These are phyloP conservation scores for Cichlasoma orientale DNA, from an alignment of 2,797 vertebrate species.

Conservation along the genomic window DNA sequence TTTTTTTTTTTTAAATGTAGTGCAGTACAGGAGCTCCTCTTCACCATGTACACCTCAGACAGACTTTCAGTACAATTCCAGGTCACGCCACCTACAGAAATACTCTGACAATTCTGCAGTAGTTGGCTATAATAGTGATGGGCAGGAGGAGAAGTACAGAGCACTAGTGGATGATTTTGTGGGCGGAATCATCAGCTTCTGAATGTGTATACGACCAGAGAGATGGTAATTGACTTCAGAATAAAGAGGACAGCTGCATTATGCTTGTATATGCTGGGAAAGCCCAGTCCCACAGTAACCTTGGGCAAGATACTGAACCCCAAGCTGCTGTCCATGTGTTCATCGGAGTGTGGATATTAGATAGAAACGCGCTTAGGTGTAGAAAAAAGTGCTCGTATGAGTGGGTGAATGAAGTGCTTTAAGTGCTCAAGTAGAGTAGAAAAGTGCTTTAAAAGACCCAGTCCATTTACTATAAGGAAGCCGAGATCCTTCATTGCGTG, in stretches of 20 bases:
- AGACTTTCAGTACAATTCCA: not conserved
- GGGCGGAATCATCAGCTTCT: not conserved
- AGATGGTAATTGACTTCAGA: too few species aligned
- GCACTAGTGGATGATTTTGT: not conserved
- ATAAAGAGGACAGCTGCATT: not conserved
- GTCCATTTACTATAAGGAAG: too few species aligned
- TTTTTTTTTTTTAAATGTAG: not conserved
- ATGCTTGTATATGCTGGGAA: not conserved
- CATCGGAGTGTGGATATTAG: too few species aligned
- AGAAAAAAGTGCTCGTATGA: too few species aligned
- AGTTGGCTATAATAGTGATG: not conserved
- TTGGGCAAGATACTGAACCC: too few species aligned
- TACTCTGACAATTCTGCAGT: not conserved
- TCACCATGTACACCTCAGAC: not conserved
- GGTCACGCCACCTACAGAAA: not conserved
- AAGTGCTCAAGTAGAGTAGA: too few species aligned
- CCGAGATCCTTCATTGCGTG: too few species aligned
- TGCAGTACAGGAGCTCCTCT: not conserved
- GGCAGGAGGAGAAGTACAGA: too few species aligned
- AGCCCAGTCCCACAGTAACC: rapidly evolving
- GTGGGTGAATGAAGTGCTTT: too few species aligned
- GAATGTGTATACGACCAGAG: not conserved
- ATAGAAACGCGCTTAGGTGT: too few species aligned
- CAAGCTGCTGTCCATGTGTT: too few species aligned
- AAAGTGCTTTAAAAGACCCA: too few species aligned